Percentiles rank a stretch among this genome's conserved stretches.
phyloP scores from a whole-genome alignment of 2,113 vertebrate genomes.

The Sceloporus tristichus region DNA sequence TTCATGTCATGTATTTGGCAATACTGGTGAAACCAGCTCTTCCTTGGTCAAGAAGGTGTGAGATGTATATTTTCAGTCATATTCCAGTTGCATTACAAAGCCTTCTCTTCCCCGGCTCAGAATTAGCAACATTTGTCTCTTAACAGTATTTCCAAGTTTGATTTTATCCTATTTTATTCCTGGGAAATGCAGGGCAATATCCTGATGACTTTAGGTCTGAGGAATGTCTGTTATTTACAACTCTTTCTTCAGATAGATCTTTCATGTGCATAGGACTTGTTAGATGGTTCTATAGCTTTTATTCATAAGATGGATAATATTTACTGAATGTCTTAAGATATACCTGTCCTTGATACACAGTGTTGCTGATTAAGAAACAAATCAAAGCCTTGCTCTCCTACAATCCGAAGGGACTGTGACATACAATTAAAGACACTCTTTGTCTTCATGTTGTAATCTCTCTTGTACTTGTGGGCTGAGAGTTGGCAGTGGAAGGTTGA shows the following conservation, averaged over 20 bases:
- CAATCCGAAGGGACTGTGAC: constrained; percentile 21
- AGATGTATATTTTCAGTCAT: constrained; percentile 32
- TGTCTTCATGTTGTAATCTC: constrained; percentile 84
- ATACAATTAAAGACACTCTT: constrained; percentile 4
- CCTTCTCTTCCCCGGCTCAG: neutral
- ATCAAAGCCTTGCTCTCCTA: constrained; percentile 48
- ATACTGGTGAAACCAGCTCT: neutral
- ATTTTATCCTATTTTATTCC: neutral
- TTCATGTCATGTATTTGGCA: constrained; percentile 28
- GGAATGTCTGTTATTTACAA: neutral
- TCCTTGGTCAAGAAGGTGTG: constrained; percentile 9
- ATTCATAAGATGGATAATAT: neutral
- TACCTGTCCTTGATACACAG: constrained; percentile 14
- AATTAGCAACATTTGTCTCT: neutral
- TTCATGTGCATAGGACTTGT: constrained; percentile 21
- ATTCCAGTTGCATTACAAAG: constrained; percentile 13
- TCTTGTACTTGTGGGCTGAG: constrained; percentile 74
- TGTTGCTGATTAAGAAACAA: constrained; percentile 49
- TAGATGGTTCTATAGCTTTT: constrained; percentile 26
- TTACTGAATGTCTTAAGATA: constrained; percentile 51
- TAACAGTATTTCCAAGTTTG: constrained; percentile 11
- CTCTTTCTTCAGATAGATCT: constrained; percentile 8
- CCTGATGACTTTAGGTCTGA: constrained; percentile 37
- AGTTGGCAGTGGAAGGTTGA: constrained; percentile 61
- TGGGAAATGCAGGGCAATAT: constrained; percentile 7